Evolutionary conservation across 37 sponge, comb jelly and placozoan species (phyloP), one percentile per base, ranked within the genome.

Genomic region (Tethya wilhelma): DNA sequence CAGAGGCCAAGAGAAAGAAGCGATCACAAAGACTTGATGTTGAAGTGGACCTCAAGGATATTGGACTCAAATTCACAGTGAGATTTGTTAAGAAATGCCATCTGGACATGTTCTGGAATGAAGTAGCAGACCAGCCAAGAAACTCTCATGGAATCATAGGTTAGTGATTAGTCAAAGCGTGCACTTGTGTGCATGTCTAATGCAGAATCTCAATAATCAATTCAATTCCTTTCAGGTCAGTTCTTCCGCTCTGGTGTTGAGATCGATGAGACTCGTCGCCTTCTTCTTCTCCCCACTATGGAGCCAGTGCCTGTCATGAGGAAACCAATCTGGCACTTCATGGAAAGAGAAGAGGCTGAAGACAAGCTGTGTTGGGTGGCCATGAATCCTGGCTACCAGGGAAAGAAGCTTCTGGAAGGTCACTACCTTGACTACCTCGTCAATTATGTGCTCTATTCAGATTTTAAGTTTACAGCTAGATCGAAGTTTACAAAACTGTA

Each of bases 351-450:
- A 58, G 38, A 22, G 22, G 1, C 34, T 3, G 79, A 79, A 0
- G 79, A 79, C 22, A 68, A 67, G 55, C 49, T 79, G 19, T 79
- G 79, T 69, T 79, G 79, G 79, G 55, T 30, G 40, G 79, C 79
- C 68, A 67, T 65, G 56, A 79, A 79, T 38, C 79, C 79, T 19
- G 79, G 79, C 67, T 79, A 79, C 36, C 79, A 79, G 68, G 79
- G 79, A 6, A 79, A 79, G 57, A 68, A 28, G 56, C 79, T 79
- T 26, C 46, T 79, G 7, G 56, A 79, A 56, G 79, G 79, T 5
- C 38, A 36, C 68, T 79, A 79, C 68, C 56, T 79, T 6, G 79
- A 79, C 55, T 79, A 79, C 38, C 22, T 79, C 34, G 79, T 79
- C 20, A 40, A 79, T 55, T 56, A 79, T 46, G 40, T 79, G 25